Conservation (phyloP, 2,113 vertebrate genomes). For the Desmodus rotundus region DNA sequence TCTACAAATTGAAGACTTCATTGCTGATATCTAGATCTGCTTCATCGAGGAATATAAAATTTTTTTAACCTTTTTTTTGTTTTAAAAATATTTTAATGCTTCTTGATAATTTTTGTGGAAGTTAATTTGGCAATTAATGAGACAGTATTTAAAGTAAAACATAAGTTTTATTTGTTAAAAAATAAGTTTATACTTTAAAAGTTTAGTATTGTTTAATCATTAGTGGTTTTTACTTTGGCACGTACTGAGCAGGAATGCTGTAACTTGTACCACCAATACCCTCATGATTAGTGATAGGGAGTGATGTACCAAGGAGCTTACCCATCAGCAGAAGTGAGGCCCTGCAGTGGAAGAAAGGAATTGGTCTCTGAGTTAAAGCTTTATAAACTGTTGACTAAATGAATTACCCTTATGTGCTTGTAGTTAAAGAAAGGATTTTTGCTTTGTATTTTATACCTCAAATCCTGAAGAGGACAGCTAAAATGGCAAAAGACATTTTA, state of each 20-base stretch:
- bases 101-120: slow-evolving; percentile 40
- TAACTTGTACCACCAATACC: neutral
- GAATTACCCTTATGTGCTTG: neutral
- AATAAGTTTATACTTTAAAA: neutral
- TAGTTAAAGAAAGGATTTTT: neutral
- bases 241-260: neutral
- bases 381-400: neutral
- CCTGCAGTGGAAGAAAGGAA: neutral
- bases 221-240: neutral
- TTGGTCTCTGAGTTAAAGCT: neutral
- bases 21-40: slow-evolving; percentile 99
- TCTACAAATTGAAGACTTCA: slow-evolving; percentile 84
- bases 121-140: slow-evolving; percentile 21
- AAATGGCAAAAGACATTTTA: neutral
- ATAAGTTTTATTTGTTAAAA: slow-evolving; percentile 21
- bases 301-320: neutral
- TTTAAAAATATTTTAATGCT: slow-evolving; percentile 60
- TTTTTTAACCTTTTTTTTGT: slow-evolving; percentile 71
- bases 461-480: neutral
- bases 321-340: neutral
- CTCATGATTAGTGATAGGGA: neutral
- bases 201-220: neutral
- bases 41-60: slow-evolving; percentile 87
- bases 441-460: neutral
- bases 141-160: slow-evolving; percentile 24